Base-by-base conservation (phyloP, 2,888 invertebrate genomes). In the Rhimphoctona megacephalus region DNA sequence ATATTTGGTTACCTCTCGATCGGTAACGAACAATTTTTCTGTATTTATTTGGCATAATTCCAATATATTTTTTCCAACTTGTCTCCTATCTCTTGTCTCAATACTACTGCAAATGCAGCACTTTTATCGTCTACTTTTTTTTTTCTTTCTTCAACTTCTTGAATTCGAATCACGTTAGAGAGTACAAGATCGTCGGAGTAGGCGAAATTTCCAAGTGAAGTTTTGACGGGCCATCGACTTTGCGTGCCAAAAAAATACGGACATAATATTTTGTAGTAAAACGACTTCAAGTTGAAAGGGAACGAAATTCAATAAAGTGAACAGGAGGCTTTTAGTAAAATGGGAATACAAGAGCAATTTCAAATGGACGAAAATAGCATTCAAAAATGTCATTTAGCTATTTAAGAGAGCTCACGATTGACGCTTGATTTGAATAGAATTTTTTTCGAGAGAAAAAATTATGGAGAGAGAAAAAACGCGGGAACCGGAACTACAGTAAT, bases 141-240 rank as follows among this genome's bases (percentile, higher is more conserved):
- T 46, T 57, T 39, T 70, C 76, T 46, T 14, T n/a, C 0, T 43
- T 43, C 33, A 19, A 54, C 46, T 8, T 64, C 14, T 39, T 30
- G 61, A 49, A 82, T 85, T 79, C 83, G 83, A 54, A 80, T 83
- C 85, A 85, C 85, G 79, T 79, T 80, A 46, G 39, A 30, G 33
- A 49, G 52, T 61, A 39, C 25, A 52, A 78, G 49, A 69, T 52
- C 33, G 39, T 49, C 79, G 64, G 54, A 46, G 73, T 85, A 36
- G 70, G 36, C 33, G 79, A 61, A 54, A 61, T 70, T 73, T 74
- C 33, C 39, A 33, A 54, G 61, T 52, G 43, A 57, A 49, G 39
- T 66, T 54, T 46, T 79, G 67, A 46, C 69, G 54, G 78, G 49
- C 69, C 74, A 85, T 82, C 70, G 78, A 82, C 82, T 73, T 79